These are phyloP conservation scores for Linyphia triangularis DNA, from an alignment of 2,888 invertebrate species.

Conservation along the genomic window DNA sequence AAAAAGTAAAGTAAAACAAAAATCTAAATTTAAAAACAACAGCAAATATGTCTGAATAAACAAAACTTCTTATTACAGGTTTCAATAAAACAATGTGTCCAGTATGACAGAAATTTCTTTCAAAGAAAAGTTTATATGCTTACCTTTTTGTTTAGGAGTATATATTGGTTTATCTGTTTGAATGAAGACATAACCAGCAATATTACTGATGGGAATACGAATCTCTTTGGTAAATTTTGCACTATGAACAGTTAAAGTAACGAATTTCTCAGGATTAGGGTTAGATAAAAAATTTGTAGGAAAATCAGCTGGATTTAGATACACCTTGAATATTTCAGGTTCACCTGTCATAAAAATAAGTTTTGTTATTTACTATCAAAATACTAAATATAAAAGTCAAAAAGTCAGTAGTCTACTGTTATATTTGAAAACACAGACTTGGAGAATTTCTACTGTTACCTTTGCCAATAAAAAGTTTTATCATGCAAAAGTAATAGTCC, in stretches of 20 bases:
- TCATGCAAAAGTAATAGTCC: too few relatives aligned
- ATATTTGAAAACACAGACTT: too few relatives aligned
- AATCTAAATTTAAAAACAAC: too few relatives aligned
- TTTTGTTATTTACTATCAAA: neutral
- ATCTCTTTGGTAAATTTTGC: slow-evolving; percentile 47
- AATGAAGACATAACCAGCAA: slow-evolving; percentile 74
- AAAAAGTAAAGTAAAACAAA: too few relatives aligned
- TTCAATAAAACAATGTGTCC: neutral
- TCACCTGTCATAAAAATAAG: slow-evolving; percentile 25
- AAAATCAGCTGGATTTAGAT: slow-evolving; percentile 36
- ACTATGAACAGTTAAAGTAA: slow-evolving; percentile 36
- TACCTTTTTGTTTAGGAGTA: slow-evolving; percentile 76
- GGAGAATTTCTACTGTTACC: too few relatives aligned
- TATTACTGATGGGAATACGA: slow-evolving; percentile 41
- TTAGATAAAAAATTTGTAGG: slow-evolving; percentile 25
- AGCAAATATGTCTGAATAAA: too few relatives aligned
- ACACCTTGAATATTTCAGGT: slow-evolving; percentile 48
- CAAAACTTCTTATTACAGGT: too few relatives aligned
- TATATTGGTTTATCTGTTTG: slow-evolving; percentile 77
- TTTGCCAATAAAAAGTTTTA: too few relatives aligned
- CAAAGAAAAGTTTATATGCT: too few relatives aligned
- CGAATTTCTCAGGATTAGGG: slow-evolving; percentile 43
- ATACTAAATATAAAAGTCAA: too few relatives aligned
- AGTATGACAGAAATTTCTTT: too few relatives aligned
- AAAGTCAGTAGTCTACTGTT: too few relatives aligned